Conservation (phyloP, 2,888 invertebrate species). For the Parapristionchus giblindavisi region DNA sequence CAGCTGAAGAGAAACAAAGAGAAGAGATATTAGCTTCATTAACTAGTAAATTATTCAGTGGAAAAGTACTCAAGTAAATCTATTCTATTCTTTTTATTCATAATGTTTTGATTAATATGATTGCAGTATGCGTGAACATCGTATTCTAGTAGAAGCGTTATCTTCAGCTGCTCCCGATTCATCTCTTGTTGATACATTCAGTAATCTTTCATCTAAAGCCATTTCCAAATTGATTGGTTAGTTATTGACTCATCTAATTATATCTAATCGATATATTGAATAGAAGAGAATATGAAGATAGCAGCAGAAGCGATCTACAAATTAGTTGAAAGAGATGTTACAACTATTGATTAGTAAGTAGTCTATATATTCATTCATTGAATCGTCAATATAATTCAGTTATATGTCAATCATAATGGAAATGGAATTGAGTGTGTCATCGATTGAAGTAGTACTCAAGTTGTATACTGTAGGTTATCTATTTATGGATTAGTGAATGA, state of each 20-base stretch:
- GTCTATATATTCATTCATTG: background rate
- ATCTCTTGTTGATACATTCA: background rate
- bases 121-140: constrained; percentile 21
- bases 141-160: constrained; percentile 12
- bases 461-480: background rate
- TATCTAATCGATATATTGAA: background rate
- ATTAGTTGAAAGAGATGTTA: constrained; percentile 17
- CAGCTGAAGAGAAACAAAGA: constrained; percentile 1
- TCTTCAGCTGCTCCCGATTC: constrained; percentile 1
- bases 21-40: constrained; percentile 6
- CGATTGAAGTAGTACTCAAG: constrained; percentile 15
- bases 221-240: constrained; percentile 20
- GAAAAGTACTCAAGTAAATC: constrained; percentile 23
- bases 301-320: constrained; percentile 22
- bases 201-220: background rate
- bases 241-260: background rate
- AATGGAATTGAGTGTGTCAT: constrained; percentile 20
- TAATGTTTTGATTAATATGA: no score
- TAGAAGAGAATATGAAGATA: constrained; percentile 23
- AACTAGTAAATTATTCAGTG: constrained; percentile 6
- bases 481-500: background rate
- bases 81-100: no score
- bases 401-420: constrained; percentile 29
- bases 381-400: background rate
- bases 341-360: constrained; percentile 7